Evolutionary conservation across 1,140 invertebrate species (phyloP).

Genomic region (Papilio polyxenes): DNA sequence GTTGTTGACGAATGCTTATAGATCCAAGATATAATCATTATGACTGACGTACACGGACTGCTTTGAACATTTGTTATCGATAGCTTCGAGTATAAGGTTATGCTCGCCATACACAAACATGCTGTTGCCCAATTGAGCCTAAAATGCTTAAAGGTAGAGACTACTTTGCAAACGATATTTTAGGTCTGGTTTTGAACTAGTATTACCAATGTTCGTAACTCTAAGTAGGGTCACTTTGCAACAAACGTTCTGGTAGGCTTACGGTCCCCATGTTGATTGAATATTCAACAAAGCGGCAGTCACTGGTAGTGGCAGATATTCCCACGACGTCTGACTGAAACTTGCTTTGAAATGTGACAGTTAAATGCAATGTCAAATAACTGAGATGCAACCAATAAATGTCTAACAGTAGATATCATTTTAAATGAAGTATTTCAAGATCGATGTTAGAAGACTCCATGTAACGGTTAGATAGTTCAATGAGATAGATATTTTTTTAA

Average conservation of each 20-base stretch:
- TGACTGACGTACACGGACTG: too few species aligned
- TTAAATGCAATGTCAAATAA: neutral
- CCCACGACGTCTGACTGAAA: neutral
- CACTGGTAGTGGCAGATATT: neutral
- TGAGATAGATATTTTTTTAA: too few species aligned
- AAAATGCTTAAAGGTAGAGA: too few species aligned
- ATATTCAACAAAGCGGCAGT: slow-evolving; percentile 17
- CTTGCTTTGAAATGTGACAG: slow-evolving; percentile 17
- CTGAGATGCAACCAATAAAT: neutral
- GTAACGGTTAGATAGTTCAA: neutral
- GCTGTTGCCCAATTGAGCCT: too few species aligned
- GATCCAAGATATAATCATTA: too few species aligned
- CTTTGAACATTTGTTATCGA: too few species aligned
- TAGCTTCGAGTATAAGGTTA: too few species aligned
- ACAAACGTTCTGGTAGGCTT: neutral
- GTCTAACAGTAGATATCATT: neutral
- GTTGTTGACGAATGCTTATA: too few species aligned
- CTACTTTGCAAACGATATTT: neutral
- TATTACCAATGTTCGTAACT: neutral
- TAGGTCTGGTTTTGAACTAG: neutral
- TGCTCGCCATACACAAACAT: too few species aligned
- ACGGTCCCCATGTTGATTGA: neutral
- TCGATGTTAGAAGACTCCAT: neutral
- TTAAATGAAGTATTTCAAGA: neutral
- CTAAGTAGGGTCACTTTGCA: neutral